Percentiles rank a stretch among this genome's conserved stretches.
These are phyloP conservation scores for Apogon hyalosoma DNA, from an alignment of 2,797 vertebrate species.

Conservation along the genomic window DNA sequence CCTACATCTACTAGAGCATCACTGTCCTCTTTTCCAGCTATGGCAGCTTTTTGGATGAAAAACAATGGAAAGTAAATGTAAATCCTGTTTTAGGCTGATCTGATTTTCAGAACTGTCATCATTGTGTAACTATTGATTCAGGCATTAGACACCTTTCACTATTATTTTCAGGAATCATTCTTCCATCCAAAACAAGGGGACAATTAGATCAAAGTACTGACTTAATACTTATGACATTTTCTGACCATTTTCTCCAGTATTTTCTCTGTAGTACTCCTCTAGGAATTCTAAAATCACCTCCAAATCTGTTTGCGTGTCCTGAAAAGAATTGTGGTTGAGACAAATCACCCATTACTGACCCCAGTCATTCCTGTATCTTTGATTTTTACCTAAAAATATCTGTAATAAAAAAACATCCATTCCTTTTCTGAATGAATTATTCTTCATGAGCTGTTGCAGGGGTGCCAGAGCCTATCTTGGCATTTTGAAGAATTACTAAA, in stretches of 20 bases:
- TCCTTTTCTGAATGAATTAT: too few relatives aligned
- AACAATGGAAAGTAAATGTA: background rate
- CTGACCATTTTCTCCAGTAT: conserved; percentile 60
- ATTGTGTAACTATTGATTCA: background rate
- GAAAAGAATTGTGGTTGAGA: conserved; percentile 34
- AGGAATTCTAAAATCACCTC: conserved; percentile 87
- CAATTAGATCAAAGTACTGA: background rate
- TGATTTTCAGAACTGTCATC: background rate
- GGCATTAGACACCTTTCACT: too few relatives aligned
- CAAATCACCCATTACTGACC: background rate
- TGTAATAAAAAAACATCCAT: too few relatives aligned
- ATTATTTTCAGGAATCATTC: too few relatives aligned
- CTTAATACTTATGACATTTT: background rate
- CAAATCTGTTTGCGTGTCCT: conserved; percentile 81
- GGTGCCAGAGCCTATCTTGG: too few relatives aligned
- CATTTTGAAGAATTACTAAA: too few relatives aligned
- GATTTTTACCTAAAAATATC: background rate
- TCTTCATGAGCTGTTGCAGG: too few relatives aligned
- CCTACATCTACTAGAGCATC: conserved; percentile 83
- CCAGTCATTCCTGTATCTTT: too few relatives aligned
- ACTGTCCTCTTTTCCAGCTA: conserved; percentile 76
- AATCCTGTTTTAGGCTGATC: background rate
- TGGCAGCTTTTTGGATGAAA: conserved; percentile 31
- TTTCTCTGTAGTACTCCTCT: conserved; percentile 84
- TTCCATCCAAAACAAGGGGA: background rate